phyloP scores from a whole-genome alignment of 2,888 invertebrate species.

The Agriopis leucophaearia region DNA sequence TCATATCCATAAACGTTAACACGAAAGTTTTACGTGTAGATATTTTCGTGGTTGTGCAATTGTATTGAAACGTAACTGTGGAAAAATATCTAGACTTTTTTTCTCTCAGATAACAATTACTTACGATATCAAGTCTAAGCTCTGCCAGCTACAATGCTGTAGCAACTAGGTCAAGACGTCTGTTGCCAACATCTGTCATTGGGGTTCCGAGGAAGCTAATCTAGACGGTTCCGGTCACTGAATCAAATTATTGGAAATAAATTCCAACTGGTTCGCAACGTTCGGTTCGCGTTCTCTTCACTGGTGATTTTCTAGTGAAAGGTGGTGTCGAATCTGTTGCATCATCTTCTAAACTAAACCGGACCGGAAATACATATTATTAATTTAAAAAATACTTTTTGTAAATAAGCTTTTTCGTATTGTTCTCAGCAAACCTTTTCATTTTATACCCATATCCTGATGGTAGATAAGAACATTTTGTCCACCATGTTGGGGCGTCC shows the following conservation, averaged over 20 bases:
- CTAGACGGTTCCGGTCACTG: conserved; percentile 36
- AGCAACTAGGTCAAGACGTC: conserved; percentile 35
- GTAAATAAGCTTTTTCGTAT: no score
- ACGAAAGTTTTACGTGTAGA: no score
- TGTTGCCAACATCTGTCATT: conserved; percentile 31
- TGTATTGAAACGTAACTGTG: not conserved
- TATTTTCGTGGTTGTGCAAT: no score
- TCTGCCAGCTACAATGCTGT: conserved; percentile 18
- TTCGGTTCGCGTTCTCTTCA: conserved; percentile 16
- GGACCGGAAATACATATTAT: no score
- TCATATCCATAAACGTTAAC: no score
- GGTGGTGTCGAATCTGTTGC: not conserved
- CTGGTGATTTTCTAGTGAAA: conserved; percentile 4
- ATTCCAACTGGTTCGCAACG: conserved; percentile 24
- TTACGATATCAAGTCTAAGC: conserved; percentile 18
- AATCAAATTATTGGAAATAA: conserved; percentile 38
- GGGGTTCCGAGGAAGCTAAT: conserved; percentile 29
- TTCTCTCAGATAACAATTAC: not conserved
- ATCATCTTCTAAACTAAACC: no score
- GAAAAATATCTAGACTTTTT: not conserved
- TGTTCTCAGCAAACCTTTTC: no score
- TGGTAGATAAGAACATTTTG: no score
- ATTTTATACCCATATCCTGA: no score
- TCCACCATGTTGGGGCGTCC: no score
- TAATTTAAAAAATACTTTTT: no score